phyloP scores from a whole-genome alignment of 2,888 invertebrate species.

The Drosophila kokeensis region DNA sequence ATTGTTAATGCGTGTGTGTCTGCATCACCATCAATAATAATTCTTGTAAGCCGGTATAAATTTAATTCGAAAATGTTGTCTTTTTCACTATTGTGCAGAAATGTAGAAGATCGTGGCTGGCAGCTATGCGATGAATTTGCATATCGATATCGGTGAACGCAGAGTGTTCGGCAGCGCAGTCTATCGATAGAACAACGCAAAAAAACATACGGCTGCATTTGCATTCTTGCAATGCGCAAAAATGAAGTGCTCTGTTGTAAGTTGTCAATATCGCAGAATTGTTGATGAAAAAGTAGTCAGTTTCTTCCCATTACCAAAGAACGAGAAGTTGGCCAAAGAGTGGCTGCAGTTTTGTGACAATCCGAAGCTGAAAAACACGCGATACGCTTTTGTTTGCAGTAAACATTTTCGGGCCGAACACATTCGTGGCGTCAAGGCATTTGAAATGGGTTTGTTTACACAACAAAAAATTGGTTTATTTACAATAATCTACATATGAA shows the following conservation, averaged over 20 bases:
- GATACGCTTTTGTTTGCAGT: slow-evolving; percentile 17
- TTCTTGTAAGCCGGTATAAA: not conserved
- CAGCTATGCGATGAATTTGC: slow-evolving; percentile 24
- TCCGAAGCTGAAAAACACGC: not conserved
- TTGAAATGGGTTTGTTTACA: slow-evolving; percentile 20
- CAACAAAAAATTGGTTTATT: not conserved
- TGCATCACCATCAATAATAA: not conserved
- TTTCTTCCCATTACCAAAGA: slow-evolving; percentile 35
- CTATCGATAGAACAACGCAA: slow-evolving; percentile 29
- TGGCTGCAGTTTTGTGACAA: slow-evolving; percentile 37
- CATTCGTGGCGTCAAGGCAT: not conserved
- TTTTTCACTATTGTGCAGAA: not conserved
- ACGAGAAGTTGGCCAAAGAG: slow-evolving; percentile 16
- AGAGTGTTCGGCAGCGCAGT: slow-evolving; percentile 3
- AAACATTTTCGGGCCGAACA: slow-evolving; percentile 30
- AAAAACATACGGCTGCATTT: slow-evolving; percentile 32
- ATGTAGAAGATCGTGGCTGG: slow-evolving; percentile 5
- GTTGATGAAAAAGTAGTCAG: not conserved
- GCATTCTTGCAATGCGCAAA: slow-evolving; percentile 5
- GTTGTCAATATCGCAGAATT: slow-evolving; percentile 6
- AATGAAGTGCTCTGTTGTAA: slow-evolving; percentile 28
- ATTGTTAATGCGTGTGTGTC: not conserved
- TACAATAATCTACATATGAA: not conserved
- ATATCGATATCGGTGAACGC: slow-evolving; percentile 27
- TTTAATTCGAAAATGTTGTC: not conserved